Base-by-base conservation (phyloP, 2,888 invertebrate genomes). In the Mystacides longicornis region DNA sequence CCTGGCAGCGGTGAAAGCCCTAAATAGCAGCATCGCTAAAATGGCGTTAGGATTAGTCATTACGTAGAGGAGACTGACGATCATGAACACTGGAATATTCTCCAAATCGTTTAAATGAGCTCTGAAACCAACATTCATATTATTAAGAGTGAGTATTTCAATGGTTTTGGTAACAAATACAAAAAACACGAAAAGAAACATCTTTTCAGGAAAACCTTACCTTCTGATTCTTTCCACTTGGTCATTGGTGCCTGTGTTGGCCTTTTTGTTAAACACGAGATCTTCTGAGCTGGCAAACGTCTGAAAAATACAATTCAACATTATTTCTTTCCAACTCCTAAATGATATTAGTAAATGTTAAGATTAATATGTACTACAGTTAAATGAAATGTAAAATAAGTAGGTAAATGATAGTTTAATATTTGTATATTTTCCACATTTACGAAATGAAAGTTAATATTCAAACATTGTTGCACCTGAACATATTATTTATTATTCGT, bases 21-120 rank as follows among this genome's bases (percentile, higher is more conserved):
- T 72, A 68, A 84, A 82, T 50, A 83, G 66, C 59, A 73, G 69
- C 45, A 74, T 69, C 2, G 84, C 83, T 1, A 52, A 21, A 4
- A 4, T 2, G 4, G 70, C 65, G 51, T 68, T 66, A 0, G 86
- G 85, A 60, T 75, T 71, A 0, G 80, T 81, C 57, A 77, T 66
- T 5, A 82, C 67, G 65, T 81, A 86, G 4, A 81, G 67, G 23
- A 80, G 66, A 16, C 78, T 78, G 60, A 80, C 71, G 2, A 79
- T 65, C 33, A 83, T 70, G 66, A 82, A 86, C 1, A 80, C 72
- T 9, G 80, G 69, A 57, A 86, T 83, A 68, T 84, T 86, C 68
- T 86, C 85, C 67, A 86, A 66, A 65, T 86, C 86, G 64, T 86
- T 86, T 64, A 78, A 73, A 67, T 86, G 83, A 2, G 83, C 83